Evolutionary conservation across 23 tunicate genomes (phyloP), one percentile per base, ranked within the genome.

Genomic region (Aplidium turbinatum): DNA sequence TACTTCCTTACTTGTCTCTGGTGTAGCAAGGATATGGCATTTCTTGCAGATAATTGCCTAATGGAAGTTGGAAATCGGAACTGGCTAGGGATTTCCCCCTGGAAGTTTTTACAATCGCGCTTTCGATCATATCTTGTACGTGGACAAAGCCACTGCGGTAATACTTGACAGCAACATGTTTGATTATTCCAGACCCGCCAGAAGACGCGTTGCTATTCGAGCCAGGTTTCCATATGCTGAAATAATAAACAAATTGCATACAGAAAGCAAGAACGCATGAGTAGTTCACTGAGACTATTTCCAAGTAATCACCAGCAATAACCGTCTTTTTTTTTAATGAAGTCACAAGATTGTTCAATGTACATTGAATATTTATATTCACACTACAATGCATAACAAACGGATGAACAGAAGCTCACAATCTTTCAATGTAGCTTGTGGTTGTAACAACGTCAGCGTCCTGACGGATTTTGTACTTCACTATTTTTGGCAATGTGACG

Each of bases 1-100:
- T n/a, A n/a, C n/a, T 27, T 19, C 5, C 82, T 84, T 55, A 91
- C 97, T 46, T 76, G 86, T 91, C 97, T 30, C 68, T 72, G 4
- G 81, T 73, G 73, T 72, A 91, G 50, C 97, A 91, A 24, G 97
- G 97, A 45, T 91, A 91, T 20, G 97, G 97, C 82, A 84, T 67
- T 24, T 63, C 69, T 36, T 91, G 97, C 21, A 91, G 60, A 48
- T 84, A 91, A 30, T 24, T 62, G 42, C 97, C 97, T 1, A 88
- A 35, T 1, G 63, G 29, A 18, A 23, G 4, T 6, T 24, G 19
- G 3, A 24, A 3, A 11, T 47, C 73, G 70, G 13, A 47, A 51
- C 33, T 76, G 21, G 19, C 11, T 18, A 42, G 63, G 57, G 34
- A 30, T 25, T 32, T 11, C n/a, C 35, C 38, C 33, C 46, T 48